Base-by-base conservation (phyloP, 2,888 invertebrate genomes). In the Sycophila texana region DNA sequence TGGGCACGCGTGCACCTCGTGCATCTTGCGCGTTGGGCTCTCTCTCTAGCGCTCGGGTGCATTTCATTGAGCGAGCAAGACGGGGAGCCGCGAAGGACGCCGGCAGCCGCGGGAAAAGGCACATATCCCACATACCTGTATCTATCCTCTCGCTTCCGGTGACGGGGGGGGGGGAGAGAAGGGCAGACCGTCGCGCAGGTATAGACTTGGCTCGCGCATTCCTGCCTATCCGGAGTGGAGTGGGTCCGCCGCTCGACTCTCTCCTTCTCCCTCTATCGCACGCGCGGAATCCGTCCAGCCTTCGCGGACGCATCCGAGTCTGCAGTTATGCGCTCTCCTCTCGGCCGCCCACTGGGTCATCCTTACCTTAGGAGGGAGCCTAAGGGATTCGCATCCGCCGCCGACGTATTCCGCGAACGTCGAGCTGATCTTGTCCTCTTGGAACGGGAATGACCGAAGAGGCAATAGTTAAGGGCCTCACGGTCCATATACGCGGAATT, bases 201-300 rank as follows among this genome's bases (percentile, higher is more conserved):
- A 58, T 57, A 22, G 68, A 68, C 39, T 68, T 68, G 68, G 61
- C 26, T 47, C 66, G 58, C 66, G 67, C 67, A 74, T 74, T 74
- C 67, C 74, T 67, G 49, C n/a, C 67, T 61, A 55, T 67, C 39
- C 47, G 16, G 74, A 22, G 51, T 10, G 57, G 10, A 63, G 55
- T 20, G 65, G 4, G 39, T 4, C 39, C 39, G 39, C 39, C 10
- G 39, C 39, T 39, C 39, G 39, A 7, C 39, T 2, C 30, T 30
- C 39, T 10, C 39, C 10, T 1, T 39, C 39, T 0, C 39, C 10
- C 39, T 39, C 39, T 10, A 4, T 39, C 7, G 7, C n/a, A 49
- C n/a, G n/a, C n/a, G 61, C 30, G n/a, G 30, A 30, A 30, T 30
- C 30, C 30, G 30, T 26, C 30, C 51, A 53, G 67, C 30, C n/a